Conservation (phyloP, 1,140 invertebrate species). For the Drosophila takahashii region DNA sequence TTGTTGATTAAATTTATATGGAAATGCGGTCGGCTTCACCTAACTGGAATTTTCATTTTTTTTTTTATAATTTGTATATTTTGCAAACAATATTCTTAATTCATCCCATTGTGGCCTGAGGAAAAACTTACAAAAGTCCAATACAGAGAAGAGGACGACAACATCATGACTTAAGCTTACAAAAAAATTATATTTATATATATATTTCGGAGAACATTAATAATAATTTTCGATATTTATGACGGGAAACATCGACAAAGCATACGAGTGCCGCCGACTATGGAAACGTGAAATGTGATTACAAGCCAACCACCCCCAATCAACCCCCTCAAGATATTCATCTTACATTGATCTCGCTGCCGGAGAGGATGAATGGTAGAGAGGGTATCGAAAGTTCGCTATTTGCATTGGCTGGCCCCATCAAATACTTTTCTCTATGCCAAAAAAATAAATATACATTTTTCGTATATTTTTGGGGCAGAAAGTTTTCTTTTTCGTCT, state of each 20-base stretch:
- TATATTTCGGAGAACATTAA: slow-evolving; percentile 61
- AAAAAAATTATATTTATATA: slow-evolving; percentile 21
- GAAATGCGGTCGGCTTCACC: no score
- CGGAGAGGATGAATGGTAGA: slow-evolving; percentile 17
- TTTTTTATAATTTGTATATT: no score
- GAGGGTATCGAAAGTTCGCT: slow-evolving; percentile 67
- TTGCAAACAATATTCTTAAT: neutral
- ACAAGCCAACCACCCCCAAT: slow-evolving; percentile 60
- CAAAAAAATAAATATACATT: slow-evolving; percentile 51
- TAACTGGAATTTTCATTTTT: no score
- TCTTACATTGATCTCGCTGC: slow-evolving; percentile 61
- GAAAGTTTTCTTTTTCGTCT: slow-evolving; percentile 63
- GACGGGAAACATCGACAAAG: slow-evolving; percentile 73
- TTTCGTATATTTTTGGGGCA: slow-evolving; percentile 53
- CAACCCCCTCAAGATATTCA: slow-evolving; percentile 38
- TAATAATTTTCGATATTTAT: slow-evolving; percentile 83
- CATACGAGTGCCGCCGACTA: slow-evolving; percentile 45
- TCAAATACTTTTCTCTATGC: slow-evolving; percentile 51
- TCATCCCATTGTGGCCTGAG: slow-evolving; percentile 18
- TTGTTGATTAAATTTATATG: no score
- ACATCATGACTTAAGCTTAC: slow-evolving; percentile 16
- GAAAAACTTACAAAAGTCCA: slow-evolving; percentile 54
- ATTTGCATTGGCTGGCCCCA: slow-evolving; percentile 62
- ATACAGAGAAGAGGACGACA: slow-evolving; percentile 12
- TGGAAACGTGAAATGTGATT: slow-evolving; percentile 77